Percentiles rank a stretch among this genome's conserved stretches.
These are phyloP conservation scores for Hydrotaea cyrtoneurina DNA, from an alignment of 2,888 invertebrate genomes.

Conservation along the genomic window DNA sequence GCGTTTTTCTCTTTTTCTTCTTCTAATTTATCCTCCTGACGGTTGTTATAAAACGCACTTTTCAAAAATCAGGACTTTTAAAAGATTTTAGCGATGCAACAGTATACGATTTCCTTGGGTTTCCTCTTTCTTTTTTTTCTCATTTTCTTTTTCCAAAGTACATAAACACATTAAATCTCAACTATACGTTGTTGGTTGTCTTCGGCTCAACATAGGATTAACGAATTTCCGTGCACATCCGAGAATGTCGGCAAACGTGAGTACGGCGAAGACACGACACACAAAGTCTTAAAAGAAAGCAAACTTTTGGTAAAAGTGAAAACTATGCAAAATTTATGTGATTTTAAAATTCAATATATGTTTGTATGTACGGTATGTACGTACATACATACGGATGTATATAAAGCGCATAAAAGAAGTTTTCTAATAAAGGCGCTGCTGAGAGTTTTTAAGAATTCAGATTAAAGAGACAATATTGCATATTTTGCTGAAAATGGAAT, in stretches of 20 bases:
- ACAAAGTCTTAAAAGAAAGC: conserved; percentile 16
- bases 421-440: conserved; percentile 28
- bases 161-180: background rate
- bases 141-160: background rate
- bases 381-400: background rate
- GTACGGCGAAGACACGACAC: background rate
- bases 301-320: conserved; percentile 31
- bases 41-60: background rate
- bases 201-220: background rate
- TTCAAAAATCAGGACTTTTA: conserved; percentile 47
- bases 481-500: background rate
- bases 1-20: background rate
- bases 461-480: conserved; percentile 17
- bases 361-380: background rate
- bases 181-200: background rate
- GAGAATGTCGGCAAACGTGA: background rate
- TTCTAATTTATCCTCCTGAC: conserved; percentile 8
- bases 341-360: conserved; percentile 39
- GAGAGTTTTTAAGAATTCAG: conserved; percentile 23
- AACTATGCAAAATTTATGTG: conserved; percentile 40
- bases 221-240: background rate
- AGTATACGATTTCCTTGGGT: background rate
- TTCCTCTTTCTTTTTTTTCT: background rate
- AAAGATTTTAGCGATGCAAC: background rate
- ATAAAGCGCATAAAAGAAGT: background rate